These are phyloP conservation scores for Stercorarius parasiticus DNA, from an alignment of 2,113 vertebrate species.

Conservation along the genomic window DNA sequence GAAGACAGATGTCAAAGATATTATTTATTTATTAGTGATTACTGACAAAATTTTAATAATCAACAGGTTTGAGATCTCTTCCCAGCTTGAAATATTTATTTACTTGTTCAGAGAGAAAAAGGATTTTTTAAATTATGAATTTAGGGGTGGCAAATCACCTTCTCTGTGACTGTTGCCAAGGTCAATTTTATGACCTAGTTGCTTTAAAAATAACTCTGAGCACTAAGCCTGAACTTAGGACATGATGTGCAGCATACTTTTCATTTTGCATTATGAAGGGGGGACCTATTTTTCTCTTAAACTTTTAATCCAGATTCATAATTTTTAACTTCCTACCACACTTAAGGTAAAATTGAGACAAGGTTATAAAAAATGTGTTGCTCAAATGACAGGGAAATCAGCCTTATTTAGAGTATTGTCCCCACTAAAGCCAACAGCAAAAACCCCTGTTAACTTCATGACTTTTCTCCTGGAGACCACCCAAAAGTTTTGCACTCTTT, in stretches of 20 bases:
- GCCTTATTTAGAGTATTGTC: not conserved
- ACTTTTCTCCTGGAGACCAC: not conserved
- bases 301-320: not conserved
- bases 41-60: not conserved
- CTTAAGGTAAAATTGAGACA: not conserved
- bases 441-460: not conserved
- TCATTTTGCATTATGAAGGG: not conserved
- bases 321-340: not conserved
- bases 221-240: not conserved
- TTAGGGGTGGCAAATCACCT: not conserved
- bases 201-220: not conserved
- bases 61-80: not conserved
- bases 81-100: not conserved
- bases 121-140: not conserved
- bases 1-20: not conserved
- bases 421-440: not conserved
- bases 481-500: not conserved
- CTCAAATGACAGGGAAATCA: not conserved
- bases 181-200: not conserved
- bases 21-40: not conserved
- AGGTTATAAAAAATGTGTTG: not conserved
- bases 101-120: not conserved
- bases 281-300: not conserved
- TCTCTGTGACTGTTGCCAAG: not conserved
- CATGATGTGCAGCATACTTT: not conserved